Evolutionary conservation across 2,888 invertebrate species (phyloP).

Genomic region (Muschampia staudingeri): DNA sequence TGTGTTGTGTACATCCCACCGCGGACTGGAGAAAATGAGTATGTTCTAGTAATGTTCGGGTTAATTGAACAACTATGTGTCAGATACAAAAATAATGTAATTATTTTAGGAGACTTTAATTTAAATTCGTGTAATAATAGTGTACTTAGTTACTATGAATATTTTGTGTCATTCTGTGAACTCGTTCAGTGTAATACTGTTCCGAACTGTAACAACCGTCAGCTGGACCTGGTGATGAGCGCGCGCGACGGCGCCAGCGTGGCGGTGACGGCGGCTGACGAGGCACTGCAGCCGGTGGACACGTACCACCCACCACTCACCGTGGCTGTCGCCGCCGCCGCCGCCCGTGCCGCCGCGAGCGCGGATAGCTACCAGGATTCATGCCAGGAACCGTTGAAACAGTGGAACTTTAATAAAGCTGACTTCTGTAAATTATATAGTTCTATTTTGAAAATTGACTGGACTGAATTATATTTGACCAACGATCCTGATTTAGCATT

Average conservation of each 20-base stretch:
- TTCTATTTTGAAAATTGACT: background rate
- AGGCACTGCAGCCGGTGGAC: background rate
- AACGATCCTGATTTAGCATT: background rate
- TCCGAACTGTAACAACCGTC: background rate
- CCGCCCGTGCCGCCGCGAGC: background rate
- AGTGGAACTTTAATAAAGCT: constrained; percentile 1
- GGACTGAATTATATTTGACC: background rate
- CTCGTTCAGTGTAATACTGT: constrained; percentile 8
- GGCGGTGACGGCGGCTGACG: background rate
- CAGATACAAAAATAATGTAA: background rate
- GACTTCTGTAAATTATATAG: background rate
- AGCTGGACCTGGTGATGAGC: background rate
- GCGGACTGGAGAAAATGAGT: background rate
- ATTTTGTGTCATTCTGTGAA: background rate
- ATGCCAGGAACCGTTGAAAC: background rate
- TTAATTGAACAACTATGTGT: background rate
- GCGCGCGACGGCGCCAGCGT: background rate
- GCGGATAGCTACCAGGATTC: background rate
- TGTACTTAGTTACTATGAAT: background rate
- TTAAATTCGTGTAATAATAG: background rate
- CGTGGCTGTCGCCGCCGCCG: background rate
- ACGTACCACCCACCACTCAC: background rate
- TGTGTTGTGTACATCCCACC: background rate
- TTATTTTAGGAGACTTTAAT: background rate
- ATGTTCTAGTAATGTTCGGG: background rate